Conservation (phyloP, 2,888 invertebrate species). For the Xestia c-nigrum region DNA sequence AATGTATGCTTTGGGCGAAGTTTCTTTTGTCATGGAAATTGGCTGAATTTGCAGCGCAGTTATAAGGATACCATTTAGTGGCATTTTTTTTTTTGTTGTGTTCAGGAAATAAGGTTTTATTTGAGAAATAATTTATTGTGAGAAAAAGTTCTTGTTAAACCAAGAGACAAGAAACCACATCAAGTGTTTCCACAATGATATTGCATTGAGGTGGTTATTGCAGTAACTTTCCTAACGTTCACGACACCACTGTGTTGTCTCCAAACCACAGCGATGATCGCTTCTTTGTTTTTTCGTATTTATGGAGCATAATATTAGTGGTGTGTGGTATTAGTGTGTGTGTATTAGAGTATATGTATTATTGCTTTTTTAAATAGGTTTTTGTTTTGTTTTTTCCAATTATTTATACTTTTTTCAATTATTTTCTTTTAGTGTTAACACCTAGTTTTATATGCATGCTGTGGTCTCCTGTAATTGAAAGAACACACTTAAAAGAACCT, state of each 20-base stretch:
- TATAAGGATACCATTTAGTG: not conserved
- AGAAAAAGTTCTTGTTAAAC: not conserved
- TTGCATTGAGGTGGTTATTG: conserved; percentile 32
- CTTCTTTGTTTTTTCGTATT: conserved; percentile 50
- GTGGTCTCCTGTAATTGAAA: too few species aligned
- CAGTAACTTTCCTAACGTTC: conserved; percentile 19
- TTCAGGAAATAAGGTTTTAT: not conserved
- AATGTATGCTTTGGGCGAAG: not conserved
- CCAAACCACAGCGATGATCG: conserved; percentile 49
- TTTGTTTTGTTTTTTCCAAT: too few species aligned
- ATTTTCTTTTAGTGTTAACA: too few species aligned
- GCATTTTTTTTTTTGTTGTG: not conserved
- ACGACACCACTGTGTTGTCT: conserved; percentile 42
- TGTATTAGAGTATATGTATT: too few species aligned
- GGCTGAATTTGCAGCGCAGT: not conserved
- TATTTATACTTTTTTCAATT: too few species aligned
- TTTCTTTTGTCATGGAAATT: conserved; percentile 5
- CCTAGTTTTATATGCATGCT: too few species aligned
- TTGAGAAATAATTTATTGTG: not conserved
- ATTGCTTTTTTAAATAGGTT: too few species aligned
- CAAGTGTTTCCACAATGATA: conserved; percentile 5
- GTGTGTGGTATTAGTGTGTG: too few species aligned
- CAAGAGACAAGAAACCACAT: conserved; percentile 8
- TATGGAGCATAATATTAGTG: conserved; percentile 16
- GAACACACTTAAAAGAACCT: too few species aligned